Conservation (phyloP, 2,113 vertebrate genomes). For the Tympanuchus pallidicinctus region DNA sequence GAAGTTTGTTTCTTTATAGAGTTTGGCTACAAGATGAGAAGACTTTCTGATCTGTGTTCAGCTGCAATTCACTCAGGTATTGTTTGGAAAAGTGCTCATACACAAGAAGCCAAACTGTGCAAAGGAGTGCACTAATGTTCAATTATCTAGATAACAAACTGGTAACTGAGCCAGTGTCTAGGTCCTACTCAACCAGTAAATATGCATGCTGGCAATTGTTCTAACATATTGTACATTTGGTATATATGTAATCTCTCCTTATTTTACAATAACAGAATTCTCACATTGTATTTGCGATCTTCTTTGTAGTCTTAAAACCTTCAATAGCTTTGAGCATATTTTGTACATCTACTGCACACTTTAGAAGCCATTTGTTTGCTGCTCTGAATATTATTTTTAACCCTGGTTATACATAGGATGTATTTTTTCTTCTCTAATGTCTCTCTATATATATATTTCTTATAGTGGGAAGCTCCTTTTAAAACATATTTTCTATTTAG, state of each 20-base stretch:
- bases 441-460: not conserved
- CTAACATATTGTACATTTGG: not conserved
- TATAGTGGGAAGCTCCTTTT: not conserved
- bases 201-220: not conserved
- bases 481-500: constrained; percentile 21
- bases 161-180: not conserved
- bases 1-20: not conserved
- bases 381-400: not conserved
- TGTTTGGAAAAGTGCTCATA: not conserved
- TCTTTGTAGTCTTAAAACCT: not conserved
- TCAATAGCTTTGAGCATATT: not conserved
- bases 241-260: not conserved
- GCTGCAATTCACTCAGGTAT: not conserved
- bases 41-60: not conserved
- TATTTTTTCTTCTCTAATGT: not conserved
- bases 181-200: not conserved
- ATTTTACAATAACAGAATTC: not conserved
- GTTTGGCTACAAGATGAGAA: not conserved
- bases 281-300: not conserved
- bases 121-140: not conserved
- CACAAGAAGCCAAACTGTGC: not conserved
- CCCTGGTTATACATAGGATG: not conserved
- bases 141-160: not conserved
- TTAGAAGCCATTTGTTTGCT: not conserved
- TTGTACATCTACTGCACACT: not conserved